Evolutionary conservation across 2,797 vertebrate genomes (phyloP), one percentile per base, ranked within the genome.

Genomic region (Paratrypauchen microcephalus): DNA sequence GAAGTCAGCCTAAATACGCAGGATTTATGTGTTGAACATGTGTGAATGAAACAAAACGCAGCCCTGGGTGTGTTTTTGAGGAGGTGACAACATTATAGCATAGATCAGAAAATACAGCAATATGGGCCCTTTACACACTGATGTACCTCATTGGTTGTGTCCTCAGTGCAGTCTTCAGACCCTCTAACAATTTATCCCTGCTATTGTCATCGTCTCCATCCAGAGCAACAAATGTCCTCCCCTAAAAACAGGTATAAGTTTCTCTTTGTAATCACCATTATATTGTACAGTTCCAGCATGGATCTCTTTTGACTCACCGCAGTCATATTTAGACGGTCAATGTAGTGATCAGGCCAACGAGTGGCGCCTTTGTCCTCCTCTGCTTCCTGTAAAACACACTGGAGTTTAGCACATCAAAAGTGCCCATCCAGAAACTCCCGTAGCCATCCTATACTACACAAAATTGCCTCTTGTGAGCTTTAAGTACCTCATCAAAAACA

Each of bases 311-410:
- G 32, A 96, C 97, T 95, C 89, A 99, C 97, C 86, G 95, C 94
- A 91, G 97, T 95, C 94, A 98, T 97, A 52, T 94, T 95, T 68
- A 99, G 93, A 87, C 97, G 96, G 87, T 98, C 96, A 0, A 97
- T 99, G 75, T 99, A 99, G 89, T 93, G 97, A 78, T 98, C 96
- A 0, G 97, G 97, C 95, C 94, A 96, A 74, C 95, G 96, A 63
- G 95, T 96, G 30, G 96, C 96, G 80, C 95, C 94, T 91, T 96
- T 97, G 72, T 95, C 95, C 90, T 96, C 96, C 90, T 97, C 95
- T 75, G 96, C 94, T 66, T 98, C 97, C 97, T 98, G 82, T 62
- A 30, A 70, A 54, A 54, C 13, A 67, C 23, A 48, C 11, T 21
- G 0, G 13, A 16, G 23, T 16, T 57, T 57, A 36, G 32, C 32